phyloP scores from a whole-genome alignment of 2,888 invertebrate genomes.

The Esperia sulphurella region DNA sequence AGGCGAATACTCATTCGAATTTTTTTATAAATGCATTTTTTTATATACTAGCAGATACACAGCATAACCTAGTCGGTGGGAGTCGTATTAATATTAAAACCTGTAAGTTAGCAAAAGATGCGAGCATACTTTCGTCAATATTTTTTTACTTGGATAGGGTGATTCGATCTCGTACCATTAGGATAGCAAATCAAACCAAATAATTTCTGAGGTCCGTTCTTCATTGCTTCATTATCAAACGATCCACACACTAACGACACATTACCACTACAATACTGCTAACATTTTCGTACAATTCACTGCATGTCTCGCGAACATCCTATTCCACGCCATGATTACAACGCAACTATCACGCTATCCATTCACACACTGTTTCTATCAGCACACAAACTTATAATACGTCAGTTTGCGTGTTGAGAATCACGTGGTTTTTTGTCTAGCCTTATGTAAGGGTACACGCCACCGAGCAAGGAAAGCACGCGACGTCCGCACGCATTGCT shows the following conservation, averaged over 20 bases:
- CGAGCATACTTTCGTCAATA: no score
- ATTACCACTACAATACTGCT: not conserved
- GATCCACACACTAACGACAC: slow-evolving; percentile 12
- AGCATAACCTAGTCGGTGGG: no score
- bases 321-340: slow-evolving; percentile 56
- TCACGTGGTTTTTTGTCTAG: slow-evolving; percentile 52
- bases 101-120: no score
- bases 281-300: slow-evolving; percentile 11
- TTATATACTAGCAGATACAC: no score
- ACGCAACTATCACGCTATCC: slow-evolving; percentile 65
- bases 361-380: slow-evolving; percentile 55
- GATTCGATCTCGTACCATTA: no score
- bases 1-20: no score
- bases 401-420: slow-evolving; percentile 55
- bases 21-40: no score
- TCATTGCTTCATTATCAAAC: slow-evolving; percentile 8
- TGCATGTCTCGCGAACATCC: slow-evolving; percentile 51
- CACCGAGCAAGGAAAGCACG: slow-evolving; percentile 54
- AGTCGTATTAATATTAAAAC: no score
- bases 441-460: slow-evolving; percentile 37
- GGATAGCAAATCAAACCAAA: no score
- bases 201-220: no score
- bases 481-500: slow-evolving; percentile 43
- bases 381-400: slow-evolving; percentile 39
- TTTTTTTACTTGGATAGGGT: no score